Evolutionary conservation across 2,888 invertebrate species (phyloP).

Genomic region (Agonopterix alstromeriana): DNA sequence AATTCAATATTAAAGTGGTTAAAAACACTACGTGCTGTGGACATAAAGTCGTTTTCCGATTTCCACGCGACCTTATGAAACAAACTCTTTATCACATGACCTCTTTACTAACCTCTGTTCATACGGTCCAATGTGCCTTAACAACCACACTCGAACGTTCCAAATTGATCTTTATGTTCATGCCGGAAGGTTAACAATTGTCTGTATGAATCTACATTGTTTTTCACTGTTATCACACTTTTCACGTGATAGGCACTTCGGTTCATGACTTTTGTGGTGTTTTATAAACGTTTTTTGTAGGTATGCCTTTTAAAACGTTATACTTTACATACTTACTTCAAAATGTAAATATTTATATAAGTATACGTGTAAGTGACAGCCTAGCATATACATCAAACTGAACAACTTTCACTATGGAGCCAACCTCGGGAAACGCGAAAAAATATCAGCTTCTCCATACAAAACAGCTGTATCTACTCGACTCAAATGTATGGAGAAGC

Average conservation of each 20-base stretch:
- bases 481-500: too few relatives aligned
- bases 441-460: too few relatives aligned
- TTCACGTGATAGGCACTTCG: conserved; percentile 52
- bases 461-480: too few relatives aligned
- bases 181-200: conserved; percentile 21
- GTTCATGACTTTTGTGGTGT: conserved; percentile 29
- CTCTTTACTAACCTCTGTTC: conserved; percentile 50
- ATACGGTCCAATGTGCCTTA: conserved; percentile 11
- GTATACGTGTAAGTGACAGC: too few relatives aligned
- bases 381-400: too few relatives aligned
- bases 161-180: conserved; percentile 17
- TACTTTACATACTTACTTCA: too few relatives aligned
- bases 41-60: conserved; percentile 32
- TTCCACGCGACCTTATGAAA: conserved; percentile 50
- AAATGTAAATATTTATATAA: too few relatives aligned
- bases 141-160: conserved; percentile 22
- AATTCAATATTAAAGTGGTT: too few relatives aligned
- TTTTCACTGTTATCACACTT: conserved; percentile 52
- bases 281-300: neutral
- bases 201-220: conserved; percentile 21
- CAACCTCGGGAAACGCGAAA: too few relatives aligned
- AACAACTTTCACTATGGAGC: too few relatives aligned
- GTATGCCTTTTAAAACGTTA: neutral
- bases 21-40: too few relatives aligned
- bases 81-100: conserved; percentile 64